phyloP scores from a whole-genome alignment of 2,113 vertebrate genomes.

The Falcunculus frontatus region DNA sequence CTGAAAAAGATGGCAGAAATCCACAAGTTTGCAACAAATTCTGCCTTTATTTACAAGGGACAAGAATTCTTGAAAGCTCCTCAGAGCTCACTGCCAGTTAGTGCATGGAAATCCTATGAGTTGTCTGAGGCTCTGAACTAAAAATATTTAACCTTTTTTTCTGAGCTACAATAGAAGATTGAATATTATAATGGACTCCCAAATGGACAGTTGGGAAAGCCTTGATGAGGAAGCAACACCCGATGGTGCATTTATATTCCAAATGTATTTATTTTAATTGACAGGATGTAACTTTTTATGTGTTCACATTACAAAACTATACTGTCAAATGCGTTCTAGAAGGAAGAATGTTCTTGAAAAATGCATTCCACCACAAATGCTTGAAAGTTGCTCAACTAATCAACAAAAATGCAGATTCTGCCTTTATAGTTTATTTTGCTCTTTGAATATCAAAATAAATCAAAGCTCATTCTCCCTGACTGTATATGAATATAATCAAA shows the following conservation, averaged over 20 bases:
- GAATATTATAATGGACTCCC: not conserved
- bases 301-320: not conserved
- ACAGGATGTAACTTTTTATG: not conserved
- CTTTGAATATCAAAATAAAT: not conserved
- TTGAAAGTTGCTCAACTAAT: not conserved
- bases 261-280: not conserved
- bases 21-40: not conserved
- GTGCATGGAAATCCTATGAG: not conserved
- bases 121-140: not conserved
- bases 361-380: not conserved
- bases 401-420: not conserved
- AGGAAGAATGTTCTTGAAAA: not conserved
- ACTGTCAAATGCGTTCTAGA: not conserved
- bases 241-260: not conserved
- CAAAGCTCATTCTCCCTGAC: not conserved
- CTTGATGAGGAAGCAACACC: not conserved
- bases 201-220: not conserved
- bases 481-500: not conserved
- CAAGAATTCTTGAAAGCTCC: not conserved
- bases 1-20: not conserved
- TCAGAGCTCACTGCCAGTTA: not conserved
- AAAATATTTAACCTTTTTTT: not conserved
- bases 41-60: not conserved
- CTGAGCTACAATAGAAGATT: not conserved
- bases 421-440: not conserved